phyloP scores from a whole-genome alignment of 2,797 vertebrate species.

The Smutsia gigantea region DNA sequence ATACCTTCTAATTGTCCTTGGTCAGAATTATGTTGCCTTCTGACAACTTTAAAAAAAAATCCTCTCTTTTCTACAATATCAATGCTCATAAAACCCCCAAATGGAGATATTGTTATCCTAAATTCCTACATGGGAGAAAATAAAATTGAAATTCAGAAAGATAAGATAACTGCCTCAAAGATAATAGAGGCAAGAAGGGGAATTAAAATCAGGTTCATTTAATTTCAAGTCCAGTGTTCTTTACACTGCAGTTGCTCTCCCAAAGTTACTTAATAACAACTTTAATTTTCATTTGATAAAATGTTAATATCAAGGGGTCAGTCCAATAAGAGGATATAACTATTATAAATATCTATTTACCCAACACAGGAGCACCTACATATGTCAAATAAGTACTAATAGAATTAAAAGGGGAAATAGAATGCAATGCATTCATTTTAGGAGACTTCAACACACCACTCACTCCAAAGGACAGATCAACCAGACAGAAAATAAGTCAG shows the following conservation, averaged over 20 bases:
- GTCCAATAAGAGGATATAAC: no score
- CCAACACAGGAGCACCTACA: no score
- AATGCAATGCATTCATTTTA: no score
- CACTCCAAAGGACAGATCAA: no score
- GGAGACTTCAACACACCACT: no score
- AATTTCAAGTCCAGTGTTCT: not conserved
- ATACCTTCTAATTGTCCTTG: conserved; percentile 42
- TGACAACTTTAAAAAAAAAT: not conserved
- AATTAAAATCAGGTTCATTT: not conserved
- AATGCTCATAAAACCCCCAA: conserved; percentile 41
- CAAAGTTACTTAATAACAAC: conserved; percentile 15
- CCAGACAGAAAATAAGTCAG: no score
- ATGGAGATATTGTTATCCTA: not conserved
- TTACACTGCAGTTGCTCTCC: not conserved
- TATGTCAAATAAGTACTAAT: no score
- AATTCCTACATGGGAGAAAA: not conserved
- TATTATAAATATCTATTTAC: no score
- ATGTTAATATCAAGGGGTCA: not conserved
- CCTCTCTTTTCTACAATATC: not conserved
- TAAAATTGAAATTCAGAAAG: not conserved
- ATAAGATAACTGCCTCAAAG: not conserved
- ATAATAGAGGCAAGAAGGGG: not conserved
- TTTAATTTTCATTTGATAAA: conserved; percentile 17
- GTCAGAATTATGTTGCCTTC: conserved; percentile 1
- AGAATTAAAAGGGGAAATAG: no score